Base-by-base conservation (phyloP, 2,797 vertebrate genomes). In the Poeciliopsis presidionis region DNA sequence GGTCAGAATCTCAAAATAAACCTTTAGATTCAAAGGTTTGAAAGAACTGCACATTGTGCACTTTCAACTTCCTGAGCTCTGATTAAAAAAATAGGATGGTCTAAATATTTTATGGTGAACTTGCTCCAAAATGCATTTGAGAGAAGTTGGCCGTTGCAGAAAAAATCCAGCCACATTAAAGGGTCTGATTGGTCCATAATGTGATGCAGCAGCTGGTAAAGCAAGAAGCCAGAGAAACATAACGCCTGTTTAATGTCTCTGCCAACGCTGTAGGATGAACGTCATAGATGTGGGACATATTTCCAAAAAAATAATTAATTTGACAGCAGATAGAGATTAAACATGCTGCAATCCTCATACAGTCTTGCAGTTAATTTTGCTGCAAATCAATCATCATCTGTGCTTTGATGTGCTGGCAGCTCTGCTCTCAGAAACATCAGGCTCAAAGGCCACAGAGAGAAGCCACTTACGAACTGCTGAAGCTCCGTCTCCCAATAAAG, bases 361-460 rank as follows among this genome's bases (percentile, higher is more conserved):
- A 71, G 57, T 75, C 72, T 78, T 36, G 69, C 65, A 57, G 74
- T 83, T 83, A 63, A 87, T 86, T 79, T 77, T 53, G 72, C 63
- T 39, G 55, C 77, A 51, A 63, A 74, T 87, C 78, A 76, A 81
- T 87, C 81, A 78, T 55, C 79, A 45, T 74, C 65, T 75, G 83
- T 53, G 72, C 76, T 89, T 81, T 90, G 78, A 92, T 84, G 81
- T 77, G 73, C 59, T 88, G 84, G 81, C 88, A 85, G 82, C 83
- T 86, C 78, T 36, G 73, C 72, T 82, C 70, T 80, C 61, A 73
- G 74, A 46, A 79, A 76, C 85, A 81, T 74, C 83, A 74, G 70
- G 63, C 82, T 85, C 83, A 28, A 63, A 79, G 72, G 73, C 75
- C 82, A 25, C 77, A 65, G 72, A 84, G 84, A 90, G 74, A 84